A percentile compares a stretch with the other conserved stretches of the same genome.
Conservation (phyloP, 2,888 invertebrate genomes). For the Ditylenchus weischeri region DNA sequence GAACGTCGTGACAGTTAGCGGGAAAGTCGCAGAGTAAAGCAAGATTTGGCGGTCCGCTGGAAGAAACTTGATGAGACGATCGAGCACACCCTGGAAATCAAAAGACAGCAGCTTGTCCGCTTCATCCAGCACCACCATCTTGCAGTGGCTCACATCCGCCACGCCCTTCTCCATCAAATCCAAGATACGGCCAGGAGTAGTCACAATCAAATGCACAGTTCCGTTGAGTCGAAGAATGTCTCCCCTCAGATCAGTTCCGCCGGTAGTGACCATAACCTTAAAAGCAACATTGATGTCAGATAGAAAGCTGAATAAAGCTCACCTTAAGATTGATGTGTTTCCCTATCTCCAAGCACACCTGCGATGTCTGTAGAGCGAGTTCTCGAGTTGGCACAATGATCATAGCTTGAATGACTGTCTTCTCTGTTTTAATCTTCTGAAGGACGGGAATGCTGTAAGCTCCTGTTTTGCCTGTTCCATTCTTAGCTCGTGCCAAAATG, state of each 20-base stretch:
- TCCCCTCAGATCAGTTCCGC: conserved; percentile 86
- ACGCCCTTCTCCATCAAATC: conserved; percentile 97
- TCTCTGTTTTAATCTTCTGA: conserved; percentile 75
- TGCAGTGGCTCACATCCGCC: conserved; percentile 90
- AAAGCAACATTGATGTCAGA: background rate
- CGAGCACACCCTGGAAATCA: conserved; percentile 78
- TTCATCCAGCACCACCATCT: conserved; percentile 94
- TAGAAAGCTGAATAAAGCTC: conserved; percentile 8
- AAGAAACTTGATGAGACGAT: conserved; percentile 87
- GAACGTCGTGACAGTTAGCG: conserved; percentile 94
- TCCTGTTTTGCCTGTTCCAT: conserved; percentile 98
- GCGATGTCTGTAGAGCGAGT: conserved; percentile 96
- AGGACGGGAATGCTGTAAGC: conserved; percentile 97
- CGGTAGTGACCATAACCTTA: conserved; percentile 94
- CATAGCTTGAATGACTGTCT: conserved; percentile 87
- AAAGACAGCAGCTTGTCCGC: conserved; percentile 97
- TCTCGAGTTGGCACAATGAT: conserved; percentile 98
- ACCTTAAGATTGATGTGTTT: conserved; percentile 89
- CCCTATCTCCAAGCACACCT: conserved; percentile 96
- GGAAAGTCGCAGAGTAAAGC: conserved; percentile 97
- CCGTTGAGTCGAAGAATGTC: conserved; percentile 99
- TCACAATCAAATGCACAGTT: conserved; percentile 91
- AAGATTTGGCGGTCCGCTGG: conserved; percentile 94
- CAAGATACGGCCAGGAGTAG: conserved; percentile 96
- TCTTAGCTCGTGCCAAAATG: conserved; percentile 95